Evolutionary conservation across 2,797 vertebrate genomes (phyloP).

Genomic region (Acanthornis magna): DNA sequence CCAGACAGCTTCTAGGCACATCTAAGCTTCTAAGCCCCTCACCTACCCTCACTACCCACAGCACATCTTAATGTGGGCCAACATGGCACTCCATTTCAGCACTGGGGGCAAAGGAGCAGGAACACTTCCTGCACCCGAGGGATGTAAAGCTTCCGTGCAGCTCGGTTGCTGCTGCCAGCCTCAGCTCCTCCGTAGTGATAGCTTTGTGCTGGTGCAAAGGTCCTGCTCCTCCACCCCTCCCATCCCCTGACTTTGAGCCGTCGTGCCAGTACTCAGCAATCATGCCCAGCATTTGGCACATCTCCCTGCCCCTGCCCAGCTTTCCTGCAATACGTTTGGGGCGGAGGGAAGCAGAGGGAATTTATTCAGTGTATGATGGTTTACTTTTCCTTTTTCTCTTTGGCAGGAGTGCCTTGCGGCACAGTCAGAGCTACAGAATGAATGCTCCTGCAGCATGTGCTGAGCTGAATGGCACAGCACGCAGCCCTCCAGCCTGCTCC

Average conservation of each 20-base stretch:
- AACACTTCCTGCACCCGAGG: rapidly evolving
- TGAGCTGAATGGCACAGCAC: slow-evolving; percentile 33
- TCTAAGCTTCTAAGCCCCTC: neutral
- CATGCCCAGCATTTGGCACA: rapidly evolving
- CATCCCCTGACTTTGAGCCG: slow-evolving; percentile 14
- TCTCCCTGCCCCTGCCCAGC: neutral
- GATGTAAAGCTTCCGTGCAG: neutral
- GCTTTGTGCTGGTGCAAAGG: neutral
- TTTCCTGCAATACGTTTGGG: neutral
- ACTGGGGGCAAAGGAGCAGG: neutral
- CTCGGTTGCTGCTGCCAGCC: neutral
- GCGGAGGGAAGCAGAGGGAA: neutral
- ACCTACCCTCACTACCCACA: rapidly evolving
- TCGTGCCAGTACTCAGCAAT: neutral
- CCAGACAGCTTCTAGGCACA: rapidly evolving
- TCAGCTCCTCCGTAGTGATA: rapidly evolving
- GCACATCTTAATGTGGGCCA: rapidly evolving
- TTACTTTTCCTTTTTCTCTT: neutral
- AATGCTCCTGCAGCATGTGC: neutral
- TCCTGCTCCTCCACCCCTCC: slow-evolving; percentile 11
- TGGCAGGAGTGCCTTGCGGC: neutral
- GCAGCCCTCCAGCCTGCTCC: slow-evolving; percentile 8
- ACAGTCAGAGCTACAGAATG: neutral
- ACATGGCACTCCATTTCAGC: rapidly evolving
- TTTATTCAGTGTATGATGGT: neutral